Conservation (phyloP, 2,113 vertebrate species). For the Acanthochromis polyacanthus region DNA sequence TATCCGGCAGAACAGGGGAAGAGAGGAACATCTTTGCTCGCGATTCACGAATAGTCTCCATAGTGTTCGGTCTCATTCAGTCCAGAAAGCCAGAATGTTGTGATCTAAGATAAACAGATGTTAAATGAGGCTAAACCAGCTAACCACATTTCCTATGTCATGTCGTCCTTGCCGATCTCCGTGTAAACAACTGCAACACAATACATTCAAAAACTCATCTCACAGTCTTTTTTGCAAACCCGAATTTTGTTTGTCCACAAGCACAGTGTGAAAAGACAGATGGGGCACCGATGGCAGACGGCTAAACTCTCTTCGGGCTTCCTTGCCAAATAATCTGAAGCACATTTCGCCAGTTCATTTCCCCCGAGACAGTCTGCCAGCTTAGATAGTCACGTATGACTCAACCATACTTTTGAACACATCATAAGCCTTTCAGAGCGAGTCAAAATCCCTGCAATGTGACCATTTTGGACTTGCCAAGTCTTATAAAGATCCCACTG, state of each 20-base stretch:
- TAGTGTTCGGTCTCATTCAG: neutral
- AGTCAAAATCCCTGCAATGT: neutral
- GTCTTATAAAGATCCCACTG: neutral
- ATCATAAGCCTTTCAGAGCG: neutral
- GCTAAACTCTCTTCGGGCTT: constrained; percentile 2
- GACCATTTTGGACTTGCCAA: neutral
- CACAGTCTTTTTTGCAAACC: neutral
- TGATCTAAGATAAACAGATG: neutral
- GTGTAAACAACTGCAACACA: constrained; percentile 21
- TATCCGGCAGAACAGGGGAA: constrained; percentile 12
- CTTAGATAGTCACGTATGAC: constrained; percentile 23
- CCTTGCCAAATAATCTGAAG: constrained; percentile 19
- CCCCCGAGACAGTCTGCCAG: constrained; percentile 25
- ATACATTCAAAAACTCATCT: neutral
- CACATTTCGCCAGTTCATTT: constrained; percentile 51
- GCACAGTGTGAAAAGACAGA: neutral
- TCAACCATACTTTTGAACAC: constrained; percentile 18
- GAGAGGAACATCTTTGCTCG: neutral
- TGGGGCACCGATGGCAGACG: neutral
- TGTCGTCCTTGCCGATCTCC: neutral
- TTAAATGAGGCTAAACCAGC: constrained; percentile 42
- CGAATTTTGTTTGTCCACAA: neutral
- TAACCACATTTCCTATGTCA: constrained; percentile 11
- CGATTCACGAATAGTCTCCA: neutral
- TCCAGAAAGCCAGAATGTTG: no score